Percentiles rank a stretch among this genome's conserved stretches.
phyloP scores from a whole-genome alignment of 2,888 invertebrate species.

The Nemotelus nigrinus region DNA sequence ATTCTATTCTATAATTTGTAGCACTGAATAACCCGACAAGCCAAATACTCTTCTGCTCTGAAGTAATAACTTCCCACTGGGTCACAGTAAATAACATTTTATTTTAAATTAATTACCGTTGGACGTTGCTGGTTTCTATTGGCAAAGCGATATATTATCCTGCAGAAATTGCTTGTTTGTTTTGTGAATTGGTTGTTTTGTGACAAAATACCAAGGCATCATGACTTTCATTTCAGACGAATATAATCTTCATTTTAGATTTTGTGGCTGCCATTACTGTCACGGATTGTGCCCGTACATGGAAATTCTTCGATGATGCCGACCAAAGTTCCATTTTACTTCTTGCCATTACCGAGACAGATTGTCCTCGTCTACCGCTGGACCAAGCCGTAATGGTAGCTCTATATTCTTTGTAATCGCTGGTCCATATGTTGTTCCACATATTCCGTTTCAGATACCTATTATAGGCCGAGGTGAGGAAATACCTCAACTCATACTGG shows the following conservation, averaged over 20 bases:
- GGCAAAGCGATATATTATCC: too few relatives aligned
- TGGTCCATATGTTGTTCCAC: neutral
- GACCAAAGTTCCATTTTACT: constrained; percentile 74
- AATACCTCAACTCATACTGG: constrained; percentile 80
- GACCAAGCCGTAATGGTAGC: constrained; percentile 73
- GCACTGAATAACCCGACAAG: too few relatives aligned
- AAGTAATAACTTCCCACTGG: too few relatives aligned
- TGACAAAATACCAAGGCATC: neutral
- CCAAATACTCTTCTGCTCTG: too few relatives aligned
- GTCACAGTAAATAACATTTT: too few relatives aligned
- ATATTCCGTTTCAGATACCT: constrained; percentile 66
- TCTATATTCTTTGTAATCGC: neutral
- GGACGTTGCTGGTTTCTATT: too few relatives aligned
- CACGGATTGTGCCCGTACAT: constrained; percentile 79
- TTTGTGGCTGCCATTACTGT: constrained; percentile 78
- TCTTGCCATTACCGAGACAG: constrained; percentile 80
- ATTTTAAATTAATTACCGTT: too few relatives aligned
- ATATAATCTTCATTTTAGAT: constrained; percentile 65
- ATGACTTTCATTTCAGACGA: neutral
- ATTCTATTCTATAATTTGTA: too few relatives aligned
- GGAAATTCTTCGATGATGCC: constrained; percentile 74
- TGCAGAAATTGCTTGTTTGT: too few relatives aligned
- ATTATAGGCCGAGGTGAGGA: constrained; percentile 76
- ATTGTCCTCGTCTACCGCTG: constrained; percentile 79
- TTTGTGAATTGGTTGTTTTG: too few relatives aligned